These are phyloP conservation scores for Neodon shergylaensis DNA, from an alignment of 2,113 vertebrate genomes.

Conservation along the genomic window DNA sequence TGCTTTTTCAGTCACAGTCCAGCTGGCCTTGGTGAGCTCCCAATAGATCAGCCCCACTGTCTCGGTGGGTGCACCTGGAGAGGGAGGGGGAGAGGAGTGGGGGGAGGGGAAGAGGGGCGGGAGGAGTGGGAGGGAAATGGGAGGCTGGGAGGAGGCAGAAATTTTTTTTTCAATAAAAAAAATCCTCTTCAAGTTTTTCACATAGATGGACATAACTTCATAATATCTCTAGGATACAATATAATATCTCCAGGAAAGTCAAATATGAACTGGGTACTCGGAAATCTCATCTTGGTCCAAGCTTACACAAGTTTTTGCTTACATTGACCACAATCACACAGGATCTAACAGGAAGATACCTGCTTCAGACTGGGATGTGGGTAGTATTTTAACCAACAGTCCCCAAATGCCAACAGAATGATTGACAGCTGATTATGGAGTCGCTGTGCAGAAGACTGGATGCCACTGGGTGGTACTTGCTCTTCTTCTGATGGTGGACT, in stretches of 20 bases:
- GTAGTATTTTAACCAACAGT: not conserved
- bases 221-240: not conserved
- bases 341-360: not conserved
- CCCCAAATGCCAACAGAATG: not conserved
- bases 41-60: too few species aligned
- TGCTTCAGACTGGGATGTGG: not conserved
- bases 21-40: too few species aligned
- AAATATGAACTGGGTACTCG: not conserved
- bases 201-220: not conserved
- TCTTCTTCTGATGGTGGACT: not conserved
- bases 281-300: not conserved
- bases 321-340: not conserved
- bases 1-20: too few species aligned
- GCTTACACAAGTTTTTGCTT: not conserved
- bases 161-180: too few species aligned
- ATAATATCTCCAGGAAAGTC: not conserved
- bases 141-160: too few species aligned
- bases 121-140: too few species aligned
- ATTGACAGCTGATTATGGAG: not conserved
- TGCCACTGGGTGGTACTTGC: not conserved
- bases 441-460: not conserved
- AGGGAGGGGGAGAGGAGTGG: too few species aligned
- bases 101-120: too few species aligned
- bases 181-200: not conserved
- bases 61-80: too few species aligned